Evolutionary conservation across 2,113 vertebrate genomes (phyloP), one percentile per base, ranked within the genome.

Genomic region (Apaloderma vittatum): DNA sequence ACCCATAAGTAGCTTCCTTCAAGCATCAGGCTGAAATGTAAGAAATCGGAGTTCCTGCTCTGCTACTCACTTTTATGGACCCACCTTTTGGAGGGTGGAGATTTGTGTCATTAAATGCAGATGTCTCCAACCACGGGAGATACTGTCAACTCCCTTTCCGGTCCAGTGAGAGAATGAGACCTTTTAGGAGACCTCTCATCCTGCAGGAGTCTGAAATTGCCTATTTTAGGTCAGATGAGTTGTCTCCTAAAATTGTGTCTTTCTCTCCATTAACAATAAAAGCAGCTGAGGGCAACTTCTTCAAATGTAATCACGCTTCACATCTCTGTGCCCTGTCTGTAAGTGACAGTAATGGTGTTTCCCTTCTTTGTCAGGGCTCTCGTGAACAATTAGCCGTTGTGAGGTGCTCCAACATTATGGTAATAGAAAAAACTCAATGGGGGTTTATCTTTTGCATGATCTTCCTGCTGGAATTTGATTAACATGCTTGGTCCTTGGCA

Each of bases 331-430:
- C 19, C n/a, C 9, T 40, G 45, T 12, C 63, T 80, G 19, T 7
- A 89, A 86, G 76, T 86, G 95, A 54, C 76, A 81, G 63, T 36
- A 62, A 49, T 77, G 63, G 27, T 63, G 49, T 30, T 91, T 45
- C 51, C 18, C 21, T 73, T 59, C 68, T 74, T 80, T 74, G 13
- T 43, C 59, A 52, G 63, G 57, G 55, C 22, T 80, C 76, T 93
- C 0, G 1, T 12, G 51, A 91, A n/a, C 30, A 49, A 26, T 24
- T 80, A 80, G 9, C 45, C 23, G 5, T 62, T 1, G 0, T 4
- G 23, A 94, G 54, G 49, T 62, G 20, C 89, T 86, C 75, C 54
- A 37, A 10, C 49, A 36, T 76, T 45, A 67, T 67, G 45, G 36
- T 49, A 54, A 74, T 7, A 75, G 29, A 32, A 90, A 40, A 59